A percentile compares a stretch with the other conserved stretches of the same genome.
Evolutionary conservation across 2,113 vertebrate genomes (phyloP).

Genomic region (Acanthisitta chloris): DNA sequence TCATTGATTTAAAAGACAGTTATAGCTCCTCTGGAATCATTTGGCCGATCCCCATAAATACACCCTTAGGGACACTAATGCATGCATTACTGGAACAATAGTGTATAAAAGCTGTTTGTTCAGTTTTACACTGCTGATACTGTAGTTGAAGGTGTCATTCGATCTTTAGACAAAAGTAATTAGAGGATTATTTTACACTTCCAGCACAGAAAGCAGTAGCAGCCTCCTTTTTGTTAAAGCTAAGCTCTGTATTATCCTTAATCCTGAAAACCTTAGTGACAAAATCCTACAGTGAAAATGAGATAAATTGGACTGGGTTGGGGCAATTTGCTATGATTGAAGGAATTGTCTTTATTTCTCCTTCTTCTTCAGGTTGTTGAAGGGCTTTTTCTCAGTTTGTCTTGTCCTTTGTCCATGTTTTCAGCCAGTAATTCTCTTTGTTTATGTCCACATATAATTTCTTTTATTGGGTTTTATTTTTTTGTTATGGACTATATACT

Average conservation of each 20-base stretch:
- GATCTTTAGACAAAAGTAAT: background rate
- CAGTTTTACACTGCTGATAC: background rate
- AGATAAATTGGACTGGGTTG: background rate
- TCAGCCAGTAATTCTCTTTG: background rate
- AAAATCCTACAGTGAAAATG: background rate
- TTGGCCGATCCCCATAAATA: background rate
- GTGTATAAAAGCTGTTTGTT: background rate
- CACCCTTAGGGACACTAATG: constrained; percentile 5
- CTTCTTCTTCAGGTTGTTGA: background rate
- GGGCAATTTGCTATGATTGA: background rate
- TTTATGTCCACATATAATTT: background rate
- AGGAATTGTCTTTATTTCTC: background rate
- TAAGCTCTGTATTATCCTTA: background rate
- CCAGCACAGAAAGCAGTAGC: background rate
- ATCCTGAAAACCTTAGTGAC: background rate
- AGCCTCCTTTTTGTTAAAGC: background rate
- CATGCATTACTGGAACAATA: background rate
- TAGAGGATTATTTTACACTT: background rate
- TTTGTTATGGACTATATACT: constrained; percentile 31
- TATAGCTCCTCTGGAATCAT: background rate
- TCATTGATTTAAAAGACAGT: constrained; percentile 8
- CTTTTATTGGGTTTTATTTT: background rate
- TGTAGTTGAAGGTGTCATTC: background rate
- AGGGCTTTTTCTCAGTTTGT: background rate
- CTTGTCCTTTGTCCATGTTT: background rate